These are phyloP conservation scores for Danio jaintianensis DNA, from an alignment of 2,797 vertebrate genomes.

Conservation along the genomic window DNA sequence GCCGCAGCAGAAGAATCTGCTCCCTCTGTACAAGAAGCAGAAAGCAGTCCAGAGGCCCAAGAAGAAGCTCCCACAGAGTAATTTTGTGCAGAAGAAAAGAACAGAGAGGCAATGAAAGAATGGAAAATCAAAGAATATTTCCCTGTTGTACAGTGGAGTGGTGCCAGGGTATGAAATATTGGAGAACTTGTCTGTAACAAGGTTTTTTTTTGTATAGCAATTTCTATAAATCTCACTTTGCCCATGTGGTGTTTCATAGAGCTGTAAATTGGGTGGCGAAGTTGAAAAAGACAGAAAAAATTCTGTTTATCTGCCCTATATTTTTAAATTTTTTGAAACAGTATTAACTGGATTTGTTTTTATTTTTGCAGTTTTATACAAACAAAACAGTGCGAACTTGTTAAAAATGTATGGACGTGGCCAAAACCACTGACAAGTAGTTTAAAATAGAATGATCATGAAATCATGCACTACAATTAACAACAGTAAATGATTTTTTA, in stretches of 20 bases:
- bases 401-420: conserved; percentile 84
- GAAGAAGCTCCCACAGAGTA: conserved; percentile 83
- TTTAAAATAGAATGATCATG: too few species aligned
- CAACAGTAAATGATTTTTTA: too few species aligned
- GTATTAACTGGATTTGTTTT: conserved; percentile 83
- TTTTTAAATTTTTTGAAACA: conserved; percentile 87
- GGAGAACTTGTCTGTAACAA: conserved; percentile 91
- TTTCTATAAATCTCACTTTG: conserved; percentile 82
- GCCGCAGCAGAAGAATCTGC: conserved; percentile 80
- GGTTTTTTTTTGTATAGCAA: conserved; percentile 70
- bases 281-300: conserved; percentile 63
- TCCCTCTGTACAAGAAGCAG: conserved; percentile 81
- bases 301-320: conserved; percentile 68
- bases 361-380: conserved; percentile 87
- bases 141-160: conserved; percentile 90
- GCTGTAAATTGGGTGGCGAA: conserved; percentile 79
- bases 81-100: conserved; percentile 58
- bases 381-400: conserved; percentile 82
- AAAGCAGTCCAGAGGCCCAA: conserved; percentile 78
- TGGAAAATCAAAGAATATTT: conserved; percentile 86
- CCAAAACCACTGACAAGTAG: conserved; percentile 69
- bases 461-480: too few species aligned
- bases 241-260: conserved; percentile 86
- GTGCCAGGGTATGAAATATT: conserved; percentile 87
- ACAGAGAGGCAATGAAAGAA: conserved; percentile 55